Conservation (phyloP, 1,140 invertebrate genomes). For the Conus ventricosus region DNA sequence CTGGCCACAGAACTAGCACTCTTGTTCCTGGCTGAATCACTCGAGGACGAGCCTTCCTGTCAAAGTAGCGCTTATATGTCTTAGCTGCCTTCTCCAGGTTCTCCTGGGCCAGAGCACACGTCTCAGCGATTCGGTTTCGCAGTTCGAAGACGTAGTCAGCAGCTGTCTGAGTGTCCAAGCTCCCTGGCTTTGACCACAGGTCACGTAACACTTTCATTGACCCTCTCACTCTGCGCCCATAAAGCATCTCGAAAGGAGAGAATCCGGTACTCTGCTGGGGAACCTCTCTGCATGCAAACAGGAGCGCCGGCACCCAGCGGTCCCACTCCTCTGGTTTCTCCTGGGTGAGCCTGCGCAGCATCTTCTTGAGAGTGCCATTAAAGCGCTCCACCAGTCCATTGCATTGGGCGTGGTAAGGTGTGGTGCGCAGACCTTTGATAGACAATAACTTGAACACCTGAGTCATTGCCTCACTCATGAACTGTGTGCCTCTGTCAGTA, state of each 20-base stretch:
- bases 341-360: slow-evolving; percentile 55
- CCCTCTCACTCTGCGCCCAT: too few relatives aligned
- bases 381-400: slow-evolving; percentile 25
- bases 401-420: slow-evolving; percentile 36
- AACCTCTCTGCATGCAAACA: slow-evolving; percentile 2
- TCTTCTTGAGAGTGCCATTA: slow-evolving; percentile 32
- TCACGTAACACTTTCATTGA: too few relatives aligned
- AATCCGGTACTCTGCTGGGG: slow-evolving; percentile 31
- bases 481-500: slow-evolving; percentile 26
- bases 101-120: too few relatives aligned
- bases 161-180: too few relatives aligned
- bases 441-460: slow-evolving; percentile 39
- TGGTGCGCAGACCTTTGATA: slow-evolving; percentile 30
- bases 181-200: too few relatives aligned
- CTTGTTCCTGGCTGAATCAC: too few relatives aligned
- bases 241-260: not conserved
- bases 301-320: slow-evolving; percentile 37
- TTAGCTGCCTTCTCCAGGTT: too few relatives aligned
- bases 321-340: slow-evolving; percentile 64
- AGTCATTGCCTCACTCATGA: slow-evolving; percentile 5
- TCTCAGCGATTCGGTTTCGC: too few relatives aligned
- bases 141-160: too few relatives aligned
- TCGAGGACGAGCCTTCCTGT: too few relatives aligned
- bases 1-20: too few relatives aligned
- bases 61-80: too few relatives aligned